Conservation (phyloP, 1,140 invertebrate species). For the Apis mellifera region Amel_HAv3.1 CM009931.2:15742501-15743000, state of each 20-base stretch:
- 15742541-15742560: slow-evolving; percentile 58
- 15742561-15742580: slow-evolving; percentile 55
- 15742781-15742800: slow-evolving; percentile 57
- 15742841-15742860: slow-evolving; percentile 49
- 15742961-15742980: not conserved
- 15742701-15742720: slow-evolving; percentile 37
- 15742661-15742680: slow-evolving; percentile 66
- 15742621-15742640: slow-evolving; percentile 32
- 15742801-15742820: slow-evolving; percentile 62
- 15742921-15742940: slow-evolving; percentile 53
- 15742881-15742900: slow-evolving; percentile 41
- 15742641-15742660: slow-evolving; percentile 52
- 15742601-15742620: slow-evolving; percentile 27
- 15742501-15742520: slow-evolving; percentile 74
- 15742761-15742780: slow-evolving; percentile 62
- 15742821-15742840: slow-evolving; percentile 50
- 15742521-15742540: slow-evolving; percentile 62
- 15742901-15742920: slow-evolving; percentile 52
- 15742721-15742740: slow-evolving; percentile 28
- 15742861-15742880: slow-evolving; percentile 27
- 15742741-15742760: slow-evolving; percentile 39
- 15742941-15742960: slow-evolving; percentile 53
- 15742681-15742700: slow-evolving; percentile 61
- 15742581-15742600: slow-evolving; percentile 55
- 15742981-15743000: slow-evolving; percentile 4